phyloP scores from a whole-genome alignment of 1,140 invertebrate species.

The Dendroctonus ponderosae region DNA sequence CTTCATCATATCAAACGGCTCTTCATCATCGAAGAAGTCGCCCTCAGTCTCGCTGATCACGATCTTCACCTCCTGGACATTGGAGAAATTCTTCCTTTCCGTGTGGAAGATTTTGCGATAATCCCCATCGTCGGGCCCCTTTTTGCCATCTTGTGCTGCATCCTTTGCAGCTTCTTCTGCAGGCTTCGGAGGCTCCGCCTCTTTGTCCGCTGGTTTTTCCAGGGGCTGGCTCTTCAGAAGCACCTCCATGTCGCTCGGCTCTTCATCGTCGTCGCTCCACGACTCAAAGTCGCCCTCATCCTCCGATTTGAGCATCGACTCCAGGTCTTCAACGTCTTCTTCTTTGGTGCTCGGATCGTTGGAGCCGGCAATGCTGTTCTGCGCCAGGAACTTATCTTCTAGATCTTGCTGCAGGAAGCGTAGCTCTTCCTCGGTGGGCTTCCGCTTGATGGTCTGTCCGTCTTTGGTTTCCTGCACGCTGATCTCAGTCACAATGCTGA shows the following conservation, averaged over 20 bases:
- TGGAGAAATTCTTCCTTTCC: slow-evolving; percentile 17
- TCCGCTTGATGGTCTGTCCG: slow-evolving; percentile 19
- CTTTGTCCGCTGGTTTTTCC: background rate
- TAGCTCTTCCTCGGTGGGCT: slow-evolving; percentile 25
- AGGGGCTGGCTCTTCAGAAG: slow-evolving; percentile 3
- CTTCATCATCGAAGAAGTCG: slow-evolving; percentile 19
- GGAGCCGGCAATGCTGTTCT: background rate
- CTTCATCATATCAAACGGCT: slow-evolving; percentile 1
- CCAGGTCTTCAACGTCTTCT: slow-evolving; percentile 17
- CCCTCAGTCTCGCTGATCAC: slow-evolving; percentile 26
- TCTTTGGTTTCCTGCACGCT: slow-evolving; percentile 26
- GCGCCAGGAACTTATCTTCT: background rate
- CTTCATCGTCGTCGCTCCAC: slow-evolving; percentile 13
- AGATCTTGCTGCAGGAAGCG: background rate
- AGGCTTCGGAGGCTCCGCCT: background rate
- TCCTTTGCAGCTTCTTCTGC: background rate
- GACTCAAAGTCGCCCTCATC: background rate
- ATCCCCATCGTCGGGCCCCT: slow-evolving; percentile 1
- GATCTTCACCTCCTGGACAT: slow-evolving; percentile 22
- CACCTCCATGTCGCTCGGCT: slow-evolving; percentile 14
- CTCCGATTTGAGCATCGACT: slow-evolving; percentile 2
- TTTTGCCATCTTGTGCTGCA: background rate
- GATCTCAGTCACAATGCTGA: slow-evolving; percentile 23
- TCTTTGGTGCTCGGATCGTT: background rate
- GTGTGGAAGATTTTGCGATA: slow-evolving; percentile 20